Evolutionary conservation across 2,888 invertebrate species (phyloP), one percentile per base, ranked within the genome.

Genomic region (Aplocera efformata): DNA sequence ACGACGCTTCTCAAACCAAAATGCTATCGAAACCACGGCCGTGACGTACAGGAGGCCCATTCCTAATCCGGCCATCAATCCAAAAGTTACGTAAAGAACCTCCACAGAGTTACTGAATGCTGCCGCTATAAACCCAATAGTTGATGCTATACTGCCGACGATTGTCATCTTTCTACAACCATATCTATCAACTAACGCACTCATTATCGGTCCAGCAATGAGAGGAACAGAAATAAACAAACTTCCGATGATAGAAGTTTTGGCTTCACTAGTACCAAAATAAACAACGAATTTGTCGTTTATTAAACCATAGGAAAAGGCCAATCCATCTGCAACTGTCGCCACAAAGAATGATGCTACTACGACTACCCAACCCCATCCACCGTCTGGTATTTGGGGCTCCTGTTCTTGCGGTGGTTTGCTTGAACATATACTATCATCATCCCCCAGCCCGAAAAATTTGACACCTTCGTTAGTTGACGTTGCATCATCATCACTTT

Each of bases 321-420:
- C 96, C 26, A 97, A 91, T 0, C 98, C 98, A 74, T 98, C 98
- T 31, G 96, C 96, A 23, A 98, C 94, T 63, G 96, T 91, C 29
- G 96, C 96, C 10, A 97, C 92, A 22, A 96, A 81, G 56, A 98
- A 91, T 0, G 96, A 95, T 1, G 96, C 93, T 8, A 93, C 86
- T 0, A 98, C 97, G 0, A 98, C 94, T 48, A 96, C 91, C 97
- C 96, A 97, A 17, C 96, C 96, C 93, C 94, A 96, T 17, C 95
- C 96, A n/a, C 95, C 95, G 63, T 96, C 95, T 0, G 95, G 95
- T 40, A 93, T 91, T 50, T 90, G 91, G 0, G 91, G 91, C 26
- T 81, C 82, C 77, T 82, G 55, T 42, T 82, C 71, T 50, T 60
- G 52, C 20, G 79, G 50, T 32, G 76, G 58, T 50, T 69, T 67